These are phyloP conservation scores for Gonioctena quinquepunctata DNA, from an alignment of 1,140 invertebrate genomes.

Conservation along the genomic window DNA sequence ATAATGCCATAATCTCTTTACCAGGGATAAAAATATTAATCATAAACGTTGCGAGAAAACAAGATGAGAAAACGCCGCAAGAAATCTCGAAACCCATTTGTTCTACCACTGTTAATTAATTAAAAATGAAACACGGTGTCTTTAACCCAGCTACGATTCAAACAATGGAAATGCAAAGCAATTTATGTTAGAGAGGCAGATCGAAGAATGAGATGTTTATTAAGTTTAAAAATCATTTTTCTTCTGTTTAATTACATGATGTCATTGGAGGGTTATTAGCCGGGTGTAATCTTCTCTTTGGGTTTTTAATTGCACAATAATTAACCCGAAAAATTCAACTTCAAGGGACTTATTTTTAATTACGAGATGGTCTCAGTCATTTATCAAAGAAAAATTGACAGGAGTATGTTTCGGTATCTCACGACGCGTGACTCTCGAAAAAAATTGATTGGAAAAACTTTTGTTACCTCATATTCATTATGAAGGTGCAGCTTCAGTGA, in stretches of 20 bases:
- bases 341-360: conserved; percentile 6
- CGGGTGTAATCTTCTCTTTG: conserved; percentile 8
- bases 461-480: no score
- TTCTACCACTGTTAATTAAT: conserved; percentile 33
- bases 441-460: no score
- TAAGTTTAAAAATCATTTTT: conserved; percentile 32
- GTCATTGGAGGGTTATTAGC: conserved; percentile 30
- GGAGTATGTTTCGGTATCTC: not conserved
- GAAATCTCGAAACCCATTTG: conserved; percentile 35
- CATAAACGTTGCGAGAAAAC: conserved; percentile 27
- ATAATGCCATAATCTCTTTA: not conserved
- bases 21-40: conserved; percentile 34
- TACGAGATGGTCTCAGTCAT: not conserved
- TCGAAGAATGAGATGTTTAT: conserved; percentile 31
- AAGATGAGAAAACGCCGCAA: conserved; percentile 17
- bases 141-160: conserved; percentile 3
- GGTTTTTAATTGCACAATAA: conserved; percentile 23
- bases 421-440: no score
- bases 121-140: conserved; percentile 27
- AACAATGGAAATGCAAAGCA: conserved; percentile 26
- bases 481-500: no score
- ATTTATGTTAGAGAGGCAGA: conserved; percentile 23
- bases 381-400: conserved; percentile 10
- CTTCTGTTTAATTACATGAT: conserved; percentile 36
- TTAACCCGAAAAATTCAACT: conserved; percentile 3